These are phyloP conservation scores for Xiphydria camelus DNA, from an alignment of 2,888 invertebrate genomes.

Conservation along the genomic window DNA sequence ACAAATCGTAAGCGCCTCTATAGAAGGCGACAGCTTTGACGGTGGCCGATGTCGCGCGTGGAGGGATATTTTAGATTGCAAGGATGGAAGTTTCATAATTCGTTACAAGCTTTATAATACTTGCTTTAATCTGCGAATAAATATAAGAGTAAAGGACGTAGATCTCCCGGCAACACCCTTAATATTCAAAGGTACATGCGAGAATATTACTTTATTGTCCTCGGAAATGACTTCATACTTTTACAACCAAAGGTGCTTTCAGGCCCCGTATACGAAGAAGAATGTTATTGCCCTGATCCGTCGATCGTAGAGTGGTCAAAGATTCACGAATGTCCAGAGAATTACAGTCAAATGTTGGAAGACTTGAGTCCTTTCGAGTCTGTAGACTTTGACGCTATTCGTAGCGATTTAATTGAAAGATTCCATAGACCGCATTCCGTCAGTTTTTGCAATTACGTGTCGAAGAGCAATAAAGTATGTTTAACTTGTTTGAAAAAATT, in stretches of 20 bases:
- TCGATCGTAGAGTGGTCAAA: slow-evolving; percentile 69
- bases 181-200: slow-evolving; percentile 64
- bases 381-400: slow-evolving; percentile 71
- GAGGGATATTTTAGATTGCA: slow-evolving; percentile 77
- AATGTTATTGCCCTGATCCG: slow-evolving; percentile 78
- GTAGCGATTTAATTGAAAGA: slow-evolving; percentile 67
- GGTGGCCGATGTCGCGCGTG: slow-evolving; percentile 71
- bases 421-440: slow-evolving; percentile 80
- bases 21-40: slow-evolving; percentile 62
- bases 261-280: slow-evolving; percentile 77
- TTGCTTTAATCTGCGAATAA: slow-evolving; percentile 72
- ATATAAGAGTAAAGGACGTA: slow-evolving; percentile 66
- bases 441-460: slow-evolving; percentile 87
- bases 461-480: slow-evolving; percentile 72
- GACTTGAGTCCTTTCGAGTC: slow-evolving; percentile 72
- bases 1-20: slow-evolving; percentile 59
- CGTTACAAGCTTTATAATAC: slow-evolving; percentile 80
- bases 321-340: slow-evolving; percentile 66
- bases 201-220: slow-evolving; percentile 33
- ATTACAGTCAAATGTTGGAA: slow-evolving; percentile 70
- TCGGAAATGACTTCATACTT: too few species aligned
- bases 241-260: slow-evolving; percentile 45
- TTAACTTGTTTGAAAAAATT: not conserved
- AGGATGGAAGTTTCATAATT: slow-evolving; percentile 82
- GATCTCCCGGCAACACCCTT: slow-evolving; percentile 70